Conservation (phyloP, 2,797 vertebrate genomes). For the Hipposideros larvatus region DNA sequence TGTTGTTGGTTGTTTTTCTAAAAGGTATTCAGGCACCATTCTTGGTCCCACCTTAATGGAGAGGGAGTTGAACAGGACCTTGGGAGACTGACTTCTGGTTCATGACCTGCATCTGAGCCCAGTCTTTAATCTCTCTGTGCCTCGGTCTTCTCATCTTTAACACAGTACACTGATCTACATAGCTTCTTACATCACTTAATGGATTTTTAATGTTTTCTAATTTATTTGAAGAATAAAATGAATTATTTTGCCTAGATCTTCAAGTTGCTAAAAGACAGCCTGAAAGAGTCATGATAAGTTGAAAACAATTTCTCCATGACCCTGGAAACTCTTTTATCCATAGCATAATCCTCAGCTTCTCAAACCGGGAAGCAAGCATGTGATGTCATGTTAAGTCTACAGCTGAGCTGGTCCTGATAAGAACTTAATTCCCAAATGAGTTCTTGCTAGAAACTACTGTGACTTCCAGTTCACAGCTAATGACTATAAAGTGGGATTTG, state of each 20-base stretch:
- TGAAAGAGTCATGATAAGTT: background rate
- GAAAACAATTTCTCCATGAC: background rate
- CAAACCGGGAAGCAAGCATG: background rate
- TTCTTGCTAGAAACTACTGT: background rate
- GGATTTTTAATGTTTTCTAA: background rate
- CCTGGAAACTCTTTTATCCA: background rate
- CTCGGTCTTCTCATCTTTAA: background rate
- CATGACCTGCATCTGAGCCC: no score
- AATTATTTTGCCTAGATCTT: background rate
- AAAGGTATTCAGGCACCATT: background rate
- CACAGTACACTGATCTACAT: background rate
- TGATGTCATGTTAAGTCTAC: background rate
- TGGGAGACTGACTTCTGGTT: background rate
- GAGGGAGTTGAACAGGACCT: background rate
- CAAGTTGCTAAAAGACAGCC: background rate
- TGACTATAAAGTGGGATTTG: background rate
- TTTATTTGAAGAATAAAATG: background rate
- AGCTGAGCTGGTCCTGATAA: background rate
- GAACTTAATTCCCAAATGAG: background rate
- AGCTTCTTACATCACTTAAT: background rate
- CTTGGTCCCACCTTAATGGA: background rate
- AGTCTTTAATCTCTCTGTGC: background rate
- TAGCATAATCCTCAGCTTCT: background rate
- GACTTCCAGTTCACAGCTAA: background rate
- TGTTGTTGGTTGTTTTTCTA: background rate